Base-by-base conservation (phyloP, 2,888 invertebrate species). In the Aradus depressus region DNA sequence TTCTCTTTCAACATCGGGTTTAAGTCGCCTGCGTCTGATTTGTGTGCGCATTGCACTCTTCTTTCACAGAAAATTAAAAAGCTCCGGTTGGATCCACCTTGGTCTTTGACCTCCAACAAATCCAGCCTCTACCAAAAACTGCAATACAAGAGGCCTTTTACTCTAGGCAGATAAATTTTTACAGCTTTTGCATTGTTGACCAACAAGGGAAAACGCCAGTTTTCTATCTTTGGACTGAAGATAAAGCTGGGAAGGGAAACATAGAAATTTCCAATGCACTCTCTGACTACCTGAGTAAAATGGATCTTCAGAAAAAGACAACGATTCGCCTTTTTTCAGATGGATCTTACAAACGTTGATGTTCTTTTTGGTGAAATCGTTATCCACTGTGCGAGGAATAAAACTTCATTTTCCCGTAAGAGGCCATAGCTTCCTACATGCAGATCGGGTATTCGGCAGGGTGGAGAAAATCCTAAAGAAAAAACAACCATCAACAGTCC, bases 1-100 rank as follows among this genome's bases (percentile, higher is more conserved):
- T 55, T 56, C 44, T 23, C 49, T 31, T 59, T 60, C 53, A 62
- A 63, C 56, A 58, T 64, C 35, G 63, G 62, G 42, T 63, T 63
- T 52, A 56, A 51, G 16, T 50, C 56, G 26, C 64, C 61, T 19
- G 55, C 62, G 19, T 53, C 57, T 44, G 61, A 63, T 55, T 57
- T 43, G 28, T 63, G 63, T 53, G 58, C 38, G 12, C 22, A 14
- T 21, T n/a, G n/a, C n/a, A n/a, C n/a, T n/a, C n/a, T n/a, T n/a
- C n/a, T n/a, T n/a, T n/a, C n/a, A n/a, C n/a, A n/a, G n/a, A n/a
- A n/a, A n/a, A n/a, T n/a, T n/a, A n/a, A n/a, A n/a, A n/a, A n/a
- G n/a, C n/a, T n/a, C n/a, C n/a, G n/a, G n/a, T n/a, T n/a, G n/a
- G n/a, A n/a, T n/a, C n/a, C n/a, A n/a, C n/a, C 38, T 19, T 19